Evolutionary conservation across 2,888 invertebrate species (phyloP).

Genomic region (Drosophila borealis): DNA sequence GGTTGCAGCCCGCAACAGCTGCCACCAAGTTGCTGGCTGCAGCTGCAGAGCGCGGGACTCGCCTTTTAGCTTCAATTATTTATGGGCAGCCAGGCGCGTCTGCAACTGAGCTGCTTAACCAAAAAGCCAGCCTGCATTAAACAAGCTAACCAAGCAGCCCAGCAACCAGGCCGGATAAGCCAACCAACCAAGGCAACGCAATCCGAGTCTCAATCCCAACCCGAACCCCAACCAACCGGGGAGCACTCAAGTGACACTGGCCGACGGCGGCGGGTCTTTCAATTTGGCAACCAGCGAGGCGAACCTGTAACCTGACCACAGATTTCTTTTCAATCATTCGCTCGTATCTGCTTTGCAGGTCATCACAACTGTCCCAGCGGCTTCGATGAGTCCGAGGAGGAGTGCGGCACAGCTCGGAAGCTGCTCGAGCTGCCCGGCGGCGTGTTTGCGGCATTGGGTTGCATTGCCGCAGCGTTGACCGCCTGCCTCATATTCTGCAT

Average conservation of each 20-base stretch:
- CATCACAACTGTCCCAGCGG: slow-evolving; percentile 88
- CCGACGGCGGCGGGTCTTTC: slow-evolving; percentile 39
- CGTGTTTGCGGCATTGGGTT: slow-evolving; percentile 86
- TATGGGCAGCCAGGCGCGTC: slow-evolving; percentile 77
- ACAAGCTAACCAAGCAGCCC: slow-evolving; percentile 54
- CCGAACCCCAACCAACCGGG: slow-evolving; percentile 10
- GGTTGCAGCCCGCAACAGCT: slow-evolving; percentile 60
- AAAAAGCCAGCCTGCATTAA: slow-evolving; percentile 73
- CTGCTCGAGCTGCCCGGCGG: slow-evolving; percentile 86
- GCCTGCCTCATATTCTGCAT: slow-evolving; percentile 87
- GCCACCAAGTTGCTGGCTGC: slow-evolving; percentile 42
- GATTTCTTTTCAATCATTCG: slow-evolving; percentile 53
- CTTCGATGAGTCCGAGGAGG: slow-evolving; percentile 90
- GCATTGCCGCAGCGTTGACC: slow-evolving; percentile 87
- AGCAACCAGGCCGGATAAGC: neutral
- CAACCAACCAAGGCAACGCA: neutral
- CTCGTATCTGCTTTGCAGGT: slow-evolving; percentile 71
- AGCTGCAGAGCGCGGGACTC: slow-evolving; percentile 44
- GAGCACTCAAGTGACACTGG: slow-evolving; percentile 64
- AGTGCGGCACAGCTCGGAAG: slow-evolving; percentile 87
- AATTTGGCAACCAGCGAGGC: slow-evolving; percentile 53
- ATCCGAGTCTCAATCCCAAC: no score
- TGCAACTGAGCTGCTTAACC: slow-evolving; percentile 75
- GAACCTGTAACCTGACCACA: slow-evolving; percentile 54
- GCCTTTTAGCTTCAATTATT: slow-evolving; percentile 80